These are phyloP conservation scores for Melitaea cinxia DNA, from an alignment of 1,140 invertebrate genomes.

Conservation along the genomic window DNA sequence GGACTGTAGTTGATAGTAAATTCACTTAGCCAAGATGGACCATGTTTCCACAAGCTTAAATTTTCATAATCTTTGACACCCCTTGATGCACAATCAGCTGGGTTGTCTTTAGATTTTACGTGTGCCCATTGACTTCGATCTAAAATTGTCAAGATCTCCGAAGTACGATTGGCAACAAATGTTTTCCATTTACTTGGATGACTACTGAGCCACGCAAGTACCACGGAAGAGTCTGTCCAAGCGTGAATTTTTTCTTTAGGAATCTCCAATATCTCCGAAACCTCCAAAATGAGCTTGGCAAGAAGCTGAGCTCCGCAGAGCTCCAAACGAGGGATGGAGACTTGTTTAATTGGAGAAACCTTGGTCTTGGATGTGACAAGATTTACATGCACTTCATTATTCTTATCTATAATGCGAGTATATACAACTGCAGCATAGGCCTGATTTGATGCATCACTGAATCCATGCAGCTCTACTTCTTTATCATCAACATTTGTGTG, in stretches of 20 bases:
- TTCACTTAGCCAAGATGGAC: slow-evolving; percentile 23
- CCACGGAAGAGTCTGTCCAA: slow-evolving; percentile 70
- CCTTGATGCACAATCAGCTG: slow-evolving; percentile 70
- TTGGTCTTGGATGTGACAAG: slow-evolving; percentile 47
- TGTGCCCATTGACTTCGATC: slow-evolving; percentile 62
- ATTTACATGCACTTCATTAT: slow-evolving; percentile 13
- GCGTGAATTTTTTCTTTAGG: slow-evolving; percentile 46
- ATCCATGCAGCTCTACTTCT: slow-evolving; percentile 33
- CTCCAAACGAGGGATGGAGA: slow-evolving; percentile 55
- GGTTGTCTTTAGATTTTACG: slow-evolving; percentile 63
- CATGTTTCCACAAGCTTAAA: slow-evolving; percentile 26
- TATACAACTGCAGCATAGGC: slow-evolving; percentile 49
- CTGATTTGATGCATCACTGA: slow-evolving; percentile 52
- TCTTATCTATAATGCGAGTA: slow-evolving; percentile 13
- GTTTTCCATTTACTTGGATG: slow-evolving; percentile 32
- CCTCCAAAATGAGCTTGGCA: slow-evolving; percentile 28
- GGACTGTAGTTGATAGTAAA: not conserved
- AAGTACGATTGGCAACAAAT: no score
- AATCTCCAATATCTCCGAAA: slow-evolving; percentile 41
- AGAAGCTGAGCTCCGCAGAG: slow-evolving; percentile 54
- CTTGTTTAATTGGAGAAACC: slow-evolving; percentile 52
- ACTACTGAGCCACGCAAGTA: slow-evolving; percentile 57
- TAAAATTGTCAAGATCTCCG: slow-evolving; percentile 9
- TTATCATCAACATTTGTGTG: slow-evolving; percentile 13
- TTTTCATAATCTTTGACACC: slow-evolving; percentile 33